Evolutionary conservation across 2,888 invertebrate genomes (phyloP).

Genomic region (Mythimna ferrago): DNA sequence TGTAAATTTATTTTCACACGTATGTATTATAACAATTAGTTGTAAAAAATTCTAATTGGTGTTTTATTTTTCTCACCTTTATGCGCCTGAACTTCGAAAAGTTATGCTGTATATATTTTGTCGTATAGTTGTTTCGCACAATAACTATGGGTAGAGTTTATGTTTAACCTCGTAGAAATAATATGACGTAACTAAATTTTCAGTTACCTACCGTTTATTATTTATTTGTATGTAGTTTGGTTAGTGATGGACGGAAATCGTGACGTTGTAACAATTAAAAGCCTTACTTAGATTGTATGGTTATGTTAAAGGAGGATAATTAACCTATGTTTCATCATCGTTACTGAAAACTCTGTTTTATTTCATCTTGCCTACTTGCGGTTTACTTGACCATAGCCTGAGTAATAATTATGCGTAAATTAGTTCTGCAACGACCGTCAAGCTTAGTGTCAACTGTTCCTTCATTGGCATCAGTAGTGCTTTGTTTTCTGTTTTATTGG

Average conservation of each 20-base stretch:
- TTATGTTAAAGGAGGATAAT: background rate
- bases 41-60: conserved; percentile 59
- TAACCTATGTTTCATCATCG: conserved; percentile 3
- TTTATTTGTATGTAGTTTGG: background rate
- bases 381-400: background rate
- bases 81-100: background rate
- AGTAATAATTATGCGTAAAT: conserved; percentile 1
- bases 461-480: conserved; percentile 12
- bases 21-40: conserved; percentile 59
- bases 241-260: background rate
- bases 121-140: conserved; percentile 2
- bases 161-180: background rate
- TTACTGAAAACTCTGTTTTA: conserved; percentile 3
- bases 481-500: background rate
- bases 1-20: conserved; percentile 49
- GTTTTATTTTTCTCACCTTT: conserved; percentile 64
- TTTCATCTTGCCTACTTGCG: background rate
- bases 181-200: background rate
- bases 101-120: background rate
- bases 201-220: background rate
- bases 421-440: background rate
- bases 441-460: conserved; percentile 6
- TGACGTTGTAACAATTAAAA: conserved; percentile 1
- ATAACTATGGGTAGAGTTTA: background rate
- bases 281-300: background rate